These are phyloP conservation scores for Mormyrops attenuatus DNA, from an alignment of 2,797 vertebrate species.

Conservation along the genomic window DNA sequence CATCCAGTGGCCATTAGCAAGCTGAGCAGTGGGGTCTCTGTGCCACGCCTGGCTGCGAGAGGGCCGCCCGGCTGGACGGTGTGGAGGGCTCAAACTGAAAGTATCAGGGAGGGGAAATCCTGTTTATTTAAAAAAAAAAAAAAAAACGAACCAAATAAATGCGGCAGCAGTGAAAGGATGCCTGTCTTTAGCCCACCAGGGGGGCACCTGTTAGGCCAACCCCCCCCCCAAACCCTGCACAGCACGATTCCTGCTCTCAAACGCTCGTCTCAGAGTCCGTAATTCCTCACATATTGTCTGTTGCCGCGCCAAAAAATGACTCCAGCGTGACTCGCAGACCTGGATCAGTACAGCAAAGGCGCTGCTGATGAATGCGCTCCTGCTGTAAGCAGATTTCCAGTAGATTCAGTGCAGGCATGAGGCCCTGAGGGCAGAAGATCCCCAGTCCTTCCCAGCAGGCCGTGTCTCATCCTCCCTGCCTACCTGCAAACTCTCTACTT, in stretches of 20 bases:
- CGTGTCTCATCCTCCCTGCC: constrained; percentile 18
- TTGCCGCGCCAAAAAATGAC: neutral
- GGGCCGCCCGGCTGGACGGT: neutral
- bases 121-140: neutral
- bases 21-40: neutral
- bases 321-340: neutral
- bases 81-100: neutral
- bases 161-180: neutral
- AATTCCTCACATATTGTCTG: neutral
- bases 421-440: neutral
- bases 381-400: neutral
- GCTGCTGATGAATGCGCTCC: neutral
- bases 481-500: neutral
- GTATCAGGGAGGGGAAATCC: neutral
- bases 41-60: neutral
- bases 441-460: constrained; percentile 24
- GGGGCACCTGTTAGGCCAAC: neutral
- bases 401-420: neutral
- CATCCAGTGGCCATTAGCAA: neutral
- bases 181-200: neutral
- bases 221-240: neutral
- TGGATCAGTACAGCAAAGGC: neutral
- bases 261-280: no score
- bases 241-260: neutral
- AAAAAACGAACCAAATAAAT: no score